A percentile compares a stretch with the other conserved stretches of the same genome.
These are phyloP conservation scores for Misgurnus mizolepis DNA, from an alignment of 2,113 vertebrate genomes.

Conservation along the genomic window DNA sequence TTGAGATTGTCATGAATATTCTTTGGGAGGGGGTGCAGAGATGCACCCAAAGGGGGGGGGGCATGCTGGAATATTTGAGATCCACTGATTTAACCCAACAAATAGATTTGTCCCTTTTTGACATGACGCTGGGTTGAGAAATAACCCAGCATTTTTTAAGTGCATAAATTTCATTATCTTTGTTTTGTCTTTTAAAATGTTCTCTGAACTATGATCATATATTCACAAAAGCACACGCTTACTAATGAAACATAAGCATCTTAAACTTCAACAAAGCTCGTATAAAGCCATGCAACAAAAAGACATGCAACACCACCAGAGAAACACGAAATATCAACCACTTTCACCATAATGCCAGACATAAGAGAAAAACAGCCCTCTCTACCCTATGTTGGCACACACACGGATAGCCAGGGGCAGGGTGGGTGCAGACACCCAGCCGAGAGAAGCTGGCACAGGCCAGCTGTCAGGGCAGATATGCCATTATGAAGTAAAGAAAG, in stretches of 20 bases:
- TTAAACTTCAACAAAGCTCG: background rate
- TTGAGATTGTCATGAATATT: too few species aligned
- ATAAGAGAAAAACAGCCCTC: background rate
- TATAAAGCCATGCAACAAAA: background rate
- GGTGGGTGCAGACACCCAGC: background rate
- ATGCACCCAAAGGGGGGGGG: too few species aligned
- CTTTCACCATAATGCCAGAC: background rate
- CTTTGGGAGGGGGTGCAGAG: too few species aligned
- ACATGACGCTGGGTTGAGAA: too few species aligned
- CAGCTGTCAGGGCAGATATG: conserved; percentile 51
- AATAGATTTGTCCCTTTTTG: too few species aligned
- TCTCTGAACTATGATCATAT: too few species aligned
- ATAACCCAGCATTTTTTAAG: too few species aligned
- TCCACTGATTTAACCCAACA: too few species aligned
- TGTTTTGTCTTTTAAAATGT: too few species aligned
- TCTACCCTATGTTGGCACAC: conserved; percentile 18
- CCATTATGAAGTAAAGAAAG: conserved; percentile 5
- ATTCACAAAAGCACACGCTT: background rate
- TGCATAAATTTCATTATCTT: too few species aligned
- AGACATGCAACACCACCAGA: background rate
- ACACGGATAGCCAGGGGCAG: conserved; percentile 11
- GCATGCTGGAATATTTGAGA: too few species aligned
- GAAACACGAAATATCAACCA: background rate
- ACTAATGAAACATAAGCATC: background rate
- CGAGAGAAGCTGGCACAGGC: conserved; percentile 25